phyloP scores from a whole-genome alignment of 2,888 invertebrate genomes.

The Labia minor region DNA sequence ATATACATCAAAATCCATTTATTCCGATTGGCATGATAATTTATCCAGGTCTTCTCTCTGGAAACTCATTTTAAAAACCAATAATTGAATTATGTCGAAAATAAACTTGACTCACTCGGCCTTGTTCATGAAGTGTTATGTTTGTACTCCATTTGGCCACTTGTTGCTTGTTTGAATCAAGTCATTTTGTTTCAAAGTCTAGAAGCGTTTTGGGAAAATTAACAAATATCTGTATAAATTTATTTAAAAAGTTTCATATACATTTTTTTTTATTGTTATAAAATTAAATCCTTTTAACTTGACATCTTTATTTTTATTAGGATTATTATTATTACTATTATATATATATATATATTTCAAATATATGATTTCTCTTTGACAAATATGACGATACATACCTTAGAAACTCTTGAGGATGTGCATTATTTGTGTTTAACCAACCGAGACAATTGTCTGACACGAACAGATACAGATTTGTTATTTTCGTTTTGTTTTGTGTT shows the following conservation, averaged over 20 bases:
- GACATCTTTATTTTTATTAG: background rate
- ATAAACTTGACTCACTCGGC: background rate
- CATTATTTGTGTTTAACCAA: background rate
- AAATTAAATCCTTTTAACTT: background rate
- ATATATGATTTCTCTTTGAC: no score
- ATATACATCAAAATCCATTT: no score
- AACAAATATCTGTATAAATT: background rate
- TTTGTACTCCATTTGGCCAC: background rate
- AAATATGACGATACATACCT: background rate
- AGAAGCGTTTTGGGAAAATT: background rate
- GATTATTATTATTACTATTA: background rate
- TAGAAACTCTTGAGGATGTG: background rate
- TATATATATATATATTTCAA: no score
- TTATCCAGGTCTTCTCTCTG: no score
- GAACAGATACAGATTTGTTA: background rate
- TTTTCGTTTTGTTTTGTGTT: background rate
- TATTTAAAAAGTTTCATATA: background rate
- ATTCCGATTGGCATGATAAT: no score
- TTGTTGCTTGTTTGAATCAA: background rate
- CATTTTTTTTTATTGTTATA: background rate
- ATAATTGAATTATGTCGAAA: background rate
- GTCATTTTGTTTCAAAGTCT: background rate
- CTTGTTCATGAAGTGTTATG: background rate
- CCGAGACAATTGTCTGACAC: conserved; percentile 6
- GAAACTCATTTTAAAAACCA: no score